Evolutionary conservation across 2,888 invertebrate genomes (phyloP).

Genomic region (Coleophora deauratella): DNA sequence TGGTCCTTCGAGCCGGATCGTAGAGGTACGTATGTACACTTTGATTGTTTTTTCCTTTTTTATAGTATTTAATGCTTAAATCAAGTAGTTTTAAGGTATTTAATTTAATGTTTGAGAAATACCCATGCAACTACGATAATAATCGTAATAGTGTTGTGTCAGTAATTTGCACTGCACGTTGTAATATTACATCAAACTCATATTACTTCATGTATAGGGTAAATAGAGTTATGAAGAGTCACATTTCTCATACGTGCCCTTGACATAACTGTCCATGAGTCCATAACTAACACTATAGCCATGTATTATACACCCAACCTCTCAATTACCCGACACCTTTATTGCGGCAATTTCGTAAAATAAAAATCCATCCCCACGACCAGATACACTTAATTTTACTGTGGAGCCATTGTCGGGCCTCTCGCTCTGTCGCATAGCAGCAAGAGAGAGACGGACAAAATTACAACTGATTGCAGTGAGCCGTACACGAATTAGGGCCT

Average conservation of each 20-base stretch:
- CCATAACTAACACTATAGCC: constrained; percentile 19
- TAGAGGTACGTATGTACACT: no score
- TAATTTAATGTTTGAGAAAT: no score
- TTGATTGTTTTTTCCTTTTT: no score
- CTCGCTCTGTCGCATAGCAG: constrained; percentile 25
- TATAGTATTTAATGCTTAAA: no score
- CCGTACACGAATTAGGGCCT: constrained; percentile 68
- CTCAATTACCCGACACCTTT: constrained; percentile 65
- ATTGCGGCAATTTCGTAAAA: constrained; percentile 61
- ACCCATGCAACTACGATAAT: no score
- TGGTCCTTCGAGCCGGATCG: no score
- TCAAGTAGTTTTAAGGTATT: no score
- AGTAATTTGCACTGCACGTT: not conserved
- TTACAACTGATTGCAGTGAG: constrained; percentile 68
- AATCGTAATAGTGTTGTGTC: not conserved
- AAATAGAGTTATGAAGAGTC: no score
- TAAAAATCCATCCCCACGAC: constrained; percentile 54
- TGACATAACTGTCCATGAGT: not conserved
- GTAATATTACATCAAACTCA: not conserved
- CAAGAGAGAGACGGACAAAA: constrained; percentile 45
- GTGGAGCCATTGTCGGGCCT: constrained; percentile 45
- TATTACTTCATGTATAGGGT: not conserved
- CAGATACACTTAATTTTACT: constrained; percentile 62
- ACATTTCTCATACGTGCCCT: not conserved
- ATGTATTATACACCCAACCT: constrained; percentile 48